Evolutionary conservation across 2,113 vertebrate species (phyloP).

Genomic region (Casuarius casuarius): DNA sequence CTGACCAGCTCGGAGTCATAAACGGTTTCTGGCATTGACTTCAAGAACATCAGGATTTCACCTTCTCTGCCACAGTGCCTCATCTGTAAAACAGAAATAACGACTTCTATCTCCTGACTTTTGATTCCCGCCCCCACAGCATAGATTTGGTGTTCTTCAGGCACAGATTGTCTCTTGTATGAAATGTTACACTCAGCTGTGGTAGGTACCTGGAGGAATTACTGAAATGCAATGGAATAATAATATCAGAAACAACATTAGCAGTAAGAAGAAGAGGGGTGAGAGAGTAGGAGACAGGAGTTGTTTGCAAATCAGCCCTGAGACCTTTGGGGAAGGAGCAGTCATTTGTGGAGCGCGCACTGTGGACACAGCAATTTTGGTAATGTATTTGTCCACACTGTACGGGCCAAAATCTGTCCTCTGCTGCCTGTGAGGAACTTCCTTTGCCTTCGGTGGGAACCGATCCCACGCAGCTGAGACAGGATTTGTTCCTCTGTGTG

Average conservation of each 20-base stretch:
- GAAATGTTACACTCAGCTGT: background rate
- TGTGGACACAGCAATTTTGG: background rate
- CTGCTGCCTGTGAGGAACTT: background rate
- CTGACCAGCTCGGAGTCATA: background rate
- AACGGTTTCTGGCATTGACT: background rate
- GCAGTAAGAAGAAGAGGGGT: background rate
- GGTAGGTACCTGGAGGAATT: background rate
- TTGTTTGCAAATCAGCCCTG: background rate
- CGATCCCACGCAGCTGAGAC: background rate
- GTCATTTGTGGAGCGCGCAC: fast-evolving
- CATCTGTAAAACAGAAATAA: background rate
- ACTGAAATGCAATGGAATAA: background rate
- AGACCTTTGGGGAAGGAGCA: background rate
- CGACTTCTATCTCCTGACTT: background rate
- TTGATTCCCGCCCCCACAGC: background rate
- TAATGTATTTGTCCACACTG: background rate
- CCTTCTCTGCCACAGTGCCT: background rate
- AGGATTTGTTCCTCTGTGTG: background rate
- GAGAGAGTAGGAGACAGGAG: background rate
- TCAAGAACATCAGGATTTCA: background rate
- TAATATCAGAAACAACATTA: background rate
- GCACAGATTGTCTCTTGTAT: background rate
- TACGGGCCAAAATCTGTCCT: background rate
- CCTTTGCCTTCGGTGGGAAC: background rate
- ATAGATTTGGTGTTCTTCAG: background rate